These are phyloP conservation scores for Chiridota heheva DNA, from an alignment of 35 echinoderm and acorn worm genomes.

Conservation along the genomic window DNA sequence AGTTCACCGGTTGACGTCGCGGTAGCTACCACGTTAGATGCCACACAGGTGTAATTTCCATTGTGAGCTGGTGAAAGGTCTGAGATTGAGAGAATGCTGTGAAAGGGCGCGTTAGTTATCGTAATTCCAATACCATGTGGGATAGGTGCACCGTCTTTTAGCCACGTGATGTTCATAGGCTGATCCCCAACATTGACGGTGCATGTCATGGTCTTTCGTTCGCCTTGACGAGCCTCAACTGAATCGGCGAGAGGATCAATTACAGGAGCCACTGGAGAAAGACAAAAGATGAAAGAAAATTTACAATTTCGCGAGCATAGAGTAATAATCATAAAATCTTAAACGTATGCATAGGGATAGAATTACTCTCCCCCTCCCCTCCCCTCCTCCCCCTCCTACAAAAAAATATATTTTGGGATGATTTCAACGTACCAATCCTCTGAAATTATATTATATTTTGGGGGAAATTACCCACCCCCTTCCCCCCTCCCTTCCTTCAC, in stretches of 20 bases:
- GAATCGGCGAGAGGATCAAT: conserved; percentile 40
- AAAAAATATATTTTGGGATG: no score
- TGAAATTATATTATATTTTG: no score
- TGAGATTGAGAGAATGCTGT: conserved; percentile 28
- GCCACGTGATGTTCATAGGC: conserved; percentile 84
- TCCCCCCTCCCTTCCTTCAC: no score
- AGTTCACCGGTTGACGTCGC: conserved; percentile 81
- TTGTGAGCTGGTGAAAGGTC: conserved; percentile 81
- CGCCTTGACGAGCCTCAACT: conserved; percentile 45
- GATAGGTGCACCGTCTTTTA: conserved; percentile 77
- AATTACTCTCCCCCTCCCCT: no score
- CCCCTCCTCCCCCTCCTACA: no score
- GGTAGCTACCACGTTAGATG: conserved; percentile 69
- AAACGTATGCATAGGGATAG: no score
- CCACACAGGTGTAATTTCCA: conserved; percentile 91
- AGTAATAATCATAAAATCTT: neutral
- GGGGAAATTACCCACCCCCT: no score
- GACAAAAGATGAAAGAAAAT: neutral
- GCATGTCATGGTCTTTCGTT: conserved; percentile 72
- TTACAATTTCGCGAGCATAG: neutral
- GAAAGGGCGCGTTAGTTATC: neutral
- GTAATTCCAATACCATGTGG: conserved; percentile 64
- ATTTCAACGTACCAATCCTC: no score
- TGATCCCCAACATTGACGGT: conserved; percentile 66
- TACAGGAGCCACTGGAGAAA: conserved; percentile 59